Base-by-base conservation (phyloP, 1,140 invertebrate genomes). In the Cepaea nemoralis region DNA sequence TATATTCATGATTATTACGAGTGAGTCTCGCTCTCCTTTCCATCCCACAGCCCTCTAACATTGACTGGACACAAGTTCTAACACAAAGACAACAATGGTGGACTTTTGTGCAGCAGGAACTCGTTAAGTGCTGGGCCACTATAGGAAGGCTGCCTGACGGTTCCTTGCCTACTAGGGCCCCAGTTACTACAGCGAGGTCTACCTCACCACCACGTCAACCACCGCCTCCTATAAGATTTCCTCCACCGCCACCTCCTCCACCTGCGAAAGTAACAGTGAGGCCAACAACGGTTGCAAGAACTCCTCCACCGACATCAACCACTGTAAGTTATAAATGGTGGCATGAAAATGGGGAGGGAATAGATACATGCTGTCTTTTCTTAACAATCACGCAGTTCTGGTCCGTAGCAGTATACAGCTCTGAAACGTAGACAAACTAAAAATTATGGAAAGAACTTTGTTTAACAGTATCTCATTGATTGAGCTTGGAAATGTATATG, bases 31-130 rank as follows among this genome's bases (percentile, higher is more conserved):
- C n/a, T n/a, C n/a, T n/a, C n/a, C n/a, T n/a, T n/a, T n/a, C n/a
- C n/a, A n/a, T n/a, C n/a, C n/a, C n/a, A 10, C 39, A 59, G 74
- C 48, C 45, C 33, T 50, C 74, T 33, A 6, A 76, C 19, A n/a
- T 76, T 3, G 50, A 76, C 31, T 76, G 74, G 74, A 31, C 74
- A 37, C 74, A 76, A 19, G 31, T 76, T 2, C 8, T 76, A 0
- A 48, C 48, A 55, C 74, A 76, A 48, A 76, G 74, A 59, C 45
- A 76, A 31, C 74, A 76, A 27, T 76, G 74, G 74, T 24, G 33
- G 37, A 22, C 74, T 12, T 55, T 33, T 19, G 74, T 76, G 8
- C n/a, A 55, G n/a, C 27, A 76, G 37, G 74, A n/a, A 55, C 16
- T 76, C n/a, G 31, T 59, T 10, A 42, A 19, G 8, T 76, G 74